Percentiles rank a stretch among this genome's conserved stretches.
phyloP scores from a whole-genome alignment of 2,797 vertebrate genomes.

The Ispidina lecontei region DNA sequence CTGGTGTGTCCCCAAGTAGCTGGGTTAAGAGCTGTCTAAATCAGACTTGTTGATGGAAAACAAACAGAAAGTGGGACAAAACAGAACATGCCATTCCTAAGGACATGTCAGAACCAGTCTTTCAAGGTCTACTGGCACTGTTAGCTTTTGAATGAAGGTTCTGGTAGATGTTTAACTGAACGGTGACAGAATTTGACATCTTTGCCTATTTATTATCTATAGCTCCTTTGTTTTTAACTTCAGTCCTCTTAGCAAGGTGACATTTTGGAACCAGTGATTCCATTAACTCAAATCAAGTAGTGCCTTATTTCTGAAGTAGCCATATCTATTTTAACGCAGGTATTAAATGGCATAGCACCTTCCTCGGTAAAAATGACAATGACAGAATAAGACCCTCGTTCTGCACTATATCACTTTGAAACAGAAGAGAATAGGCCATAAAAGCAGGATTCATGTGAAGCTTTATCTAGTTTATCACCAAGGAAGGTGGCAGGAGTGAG shows the following conservation, averaged over 20 bases:
- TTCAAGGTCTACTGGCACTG: not conserved
- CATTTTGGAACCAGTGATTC: not conserved
- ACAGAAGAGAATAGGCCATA: conserved; percentile 49
- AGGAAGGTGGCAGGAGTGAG: conserved; percentile 22
- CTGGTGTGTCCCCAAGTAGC: not conserved
- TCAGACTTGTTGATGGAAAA: not conserved
- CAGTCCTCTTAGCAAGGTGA: not conserved
- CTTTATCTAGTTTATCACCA: conserved; percentile 56
- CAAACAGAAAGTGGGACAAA: not conserved
- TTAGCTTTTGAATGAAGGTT: not conserved
- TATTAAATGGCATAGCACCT: conserved; percentile 13
- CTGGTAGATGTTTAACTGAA: not conserved
- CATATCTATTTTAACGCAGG: conserved; percentile 24
- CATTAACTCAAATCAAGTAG: not conserved
- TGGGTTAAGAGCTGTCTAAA: not conserved
- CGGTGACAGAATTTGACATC: not conserved
- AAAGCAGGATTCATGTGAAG: conserved; percentile 60
- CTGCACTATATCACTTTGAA: conserved; percentile 38
- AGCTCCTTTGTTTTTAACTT: not conserved
- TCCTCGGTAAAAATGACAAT: conserved; percentile 34
- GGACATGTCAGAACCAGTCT: not conserved
- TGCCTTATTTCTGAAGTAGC: not conserved
- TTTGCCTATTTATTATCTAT: not conserved
- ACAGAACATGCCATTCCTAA: fast-evolving
- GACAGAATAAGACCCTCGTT: conserved; percentile 33